Evolutionary conservation across 2,888 invertebrate species (phyloP).

Genomic region (Rutpela maculata): DNA sequence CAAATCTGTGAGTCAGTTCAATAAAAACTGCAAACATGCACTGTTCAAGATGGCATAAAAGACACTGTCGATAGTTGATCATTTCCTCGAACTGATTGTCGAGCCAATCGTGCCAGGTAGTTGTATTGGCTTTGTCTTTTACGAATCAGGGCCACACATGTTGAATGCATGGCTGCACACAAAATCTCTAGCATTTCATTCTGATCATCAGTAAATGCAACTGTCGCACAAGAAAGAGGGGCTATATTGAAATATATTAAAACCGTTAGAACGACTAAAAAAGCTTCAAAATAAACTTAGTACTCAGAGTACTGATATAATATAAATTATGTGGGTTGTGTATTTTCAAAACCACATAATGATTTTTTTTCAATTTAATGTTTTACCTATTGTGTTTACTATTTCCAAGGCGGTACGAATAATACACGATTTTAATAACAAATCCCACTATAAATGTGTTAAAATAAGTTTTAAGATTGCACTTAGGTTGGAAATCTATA

Average conservation of each 20-base stretch:
- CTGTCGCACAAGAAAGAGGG: constrained; percentile 1
- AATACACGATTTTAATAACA: too few species aligned
- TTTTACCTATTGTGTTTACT: too few species aligned
- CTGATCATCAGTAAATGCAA: constrained; percentile 40
- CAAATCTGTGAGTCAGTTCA: constrained; percentile 19
- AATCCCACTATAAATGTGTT: too few species aligned
- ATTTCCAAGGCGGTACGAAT: too few species aligned
- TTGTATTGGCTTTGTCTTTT: constrained; percentile 62
- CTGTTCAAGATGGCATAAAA: constrained; percentile 44
- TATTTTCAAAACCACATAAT: too few species aligned
- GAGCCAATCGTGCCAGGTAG: constrained; percentile 64
- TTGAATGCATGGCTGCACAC: constrained; percentile 60
- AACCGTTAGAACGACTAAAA: neutral
- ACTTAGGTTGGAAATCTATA: too few species aligned
- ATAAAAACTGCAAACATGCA: constrained; percentile 33
- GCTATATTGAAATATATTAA: neutral
- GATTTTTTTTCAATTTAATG: too few species aligned
- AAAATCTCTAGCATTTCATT: constrained; percentile 58
- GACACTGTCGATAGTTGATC: constrained; percentile 64
- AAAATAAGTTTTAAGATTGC: too few species aligned
- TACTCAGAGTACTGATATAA: neutral
- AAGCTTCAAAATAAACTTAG: neutral
- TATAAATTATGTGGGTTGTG: too few species aligned
- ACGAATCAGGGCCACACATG: constrained; percentile 68
- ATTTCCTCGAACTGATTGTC: constrained; percentile 67